Evolutionary conservation across 2,888 invertebrate species (phyloP), one percentile per base, ranked within the genome.

Genomic region (Apodemia mormo): DNA sequence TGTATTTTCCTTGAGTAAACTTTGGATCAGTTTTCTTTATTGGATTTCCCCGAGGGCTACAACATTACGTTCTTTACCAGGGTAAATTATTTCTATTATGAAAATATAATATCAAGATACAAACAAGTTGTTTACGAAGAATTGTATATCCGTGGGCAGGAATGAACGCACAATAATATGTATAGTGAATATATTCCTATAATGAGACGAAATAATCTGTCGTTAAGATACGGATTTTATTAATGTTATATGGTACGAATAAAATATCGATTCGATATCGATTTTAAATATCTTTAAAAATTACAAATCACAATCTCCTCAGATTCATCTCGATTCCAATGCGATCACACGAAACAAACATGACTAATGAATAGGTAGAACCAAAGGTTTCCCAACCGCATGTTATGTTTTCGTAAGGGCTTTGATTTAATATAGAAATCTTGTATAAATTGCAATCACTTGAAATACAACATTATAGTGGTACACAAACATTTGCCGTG

Each of bases 391-490:
- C 78, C 74, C 74, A 77, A 78, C 75, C 70, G 71, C 69, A 76
- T 79, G 74, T 78, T 75, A 74, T 74, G 77, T 80, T 80, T 79
- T 80, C 80, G 80, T 78, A 80, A 80, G 77, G 76, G 73, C 70
- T 74, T 73, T 76, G 78, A 77, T 79, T 80, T 78, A 78, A 79
- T 76, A 74, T 76, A 78, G 76, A 78, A 79, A 78, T 78, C 79
- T 78, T 70, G 75, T 75, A 77, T 77, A 73, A 79, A 74, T 74
- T 73, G 77, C 79, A 77, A 79, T 79, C 74, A 75, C 73, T 77
- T 75, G 77, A 76, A 80, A 78, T 76, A 78, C 76, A 72, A 74
- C 74, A 74, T 75, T 76, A 77, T 75, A 74, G 72, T 45, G 45
- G 45, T 68, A 70, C 74, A 75, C 74, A 76, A 74, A 61, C 61